Conservation (phyloP, 2,797 vertebrate species). For the Phrynocephalus forsythii region DNA sequence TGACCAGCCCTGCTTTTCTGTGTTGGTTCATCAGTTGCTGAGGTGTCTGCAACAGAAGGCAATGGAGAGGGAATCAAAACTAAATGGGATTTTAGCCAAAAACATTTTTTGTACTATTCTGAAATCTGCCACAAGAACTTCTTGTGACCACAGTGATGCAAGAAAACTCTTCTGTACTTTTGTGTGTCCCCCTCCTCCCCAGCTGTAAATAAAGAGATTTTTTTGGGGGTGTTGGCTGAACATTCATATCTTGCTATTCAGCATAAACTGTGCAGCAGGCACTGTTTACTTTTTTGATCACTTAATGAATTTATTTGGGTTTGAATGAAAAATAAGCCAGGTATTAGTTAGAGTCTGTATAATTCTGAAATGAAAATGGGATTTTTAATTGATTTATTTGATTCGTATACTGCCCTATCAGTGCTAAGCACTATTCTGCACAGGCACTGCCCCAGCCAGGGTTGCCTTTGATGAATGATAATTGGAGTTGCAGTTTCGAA, state of each 20-base stretch:
- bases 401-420: not conserved
- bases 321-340: not conserved
- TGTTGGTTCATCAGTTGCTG: slow-evolving; percentile 13
- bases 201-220: slow-evolving; percentile 4
- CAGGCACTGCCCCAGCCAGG: too few species aligned
- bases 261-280: not conserved
- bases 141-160: slow-evolving; percentile 23
- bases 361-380: not conserved
- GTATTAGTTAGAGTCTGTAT: not conserved
- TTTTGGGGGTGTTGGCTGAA: not conserved
- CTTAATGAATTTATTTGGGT: not conserved
- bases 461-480: not conserved
- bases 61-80: not conserved
- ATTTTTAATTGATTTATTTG: not conserved
- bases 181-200: not conserved
- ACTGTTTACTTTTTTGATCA: not conserved
- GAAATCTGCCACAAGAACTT: slow-evolving; percentile 8
- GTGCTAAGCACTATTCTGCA: not conserved
- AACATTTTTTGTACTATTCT: not conserved
- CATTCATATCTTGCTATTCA: not conserved
- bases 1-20: not conserved
- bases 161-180: not conserved
- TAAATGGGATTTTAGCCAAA: slow-evolving; percentile 4
- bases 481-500: not conserved
- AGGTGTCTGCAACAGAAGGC: slow-evolving; percentile 12